Evolutionary conservation across 1,140 invertebrate species (phyloP).

Genomic region (Ostrea denselamellosa): DNA sequence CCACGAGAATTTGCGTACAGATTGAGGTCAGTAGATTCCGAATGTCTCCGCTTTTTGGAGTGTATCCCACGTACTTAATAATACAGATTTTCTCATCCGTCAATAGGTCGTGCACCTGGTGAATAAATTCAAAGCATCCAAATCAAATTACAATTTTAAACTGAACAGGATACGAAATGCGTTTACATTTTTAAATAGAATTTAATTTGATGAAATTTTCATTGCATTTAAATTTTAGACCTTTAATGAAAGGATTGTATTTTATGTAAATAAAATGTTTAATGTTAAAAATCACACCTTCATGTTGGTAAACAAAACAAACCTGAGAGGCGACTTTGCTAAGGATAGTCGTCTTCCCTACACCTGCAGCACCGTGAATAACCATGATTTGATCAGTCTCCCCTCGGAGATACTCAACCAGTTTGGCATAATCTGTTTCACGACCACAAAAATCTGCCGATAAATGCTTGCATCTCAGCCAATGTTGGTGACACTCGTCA

Average conservation of each 20-base stretch:
- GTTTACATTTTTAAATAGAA: neutral
- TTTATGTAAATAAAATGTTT: neutral
- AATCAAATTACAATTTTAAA: neutral
- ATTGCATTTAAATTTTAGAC: neutral
- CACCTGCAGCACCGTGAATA: constrained; percentile 70
- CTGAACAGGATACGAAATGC: neutral
- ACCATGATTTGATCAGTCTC: constrained; percentile 83
- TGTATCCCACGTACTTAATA: constrained; percentile 71
- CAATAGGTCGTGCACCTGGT: constrained; percentile 81
- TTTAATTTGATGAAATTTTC: neutral
- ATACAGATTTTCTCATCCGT: constrained; percentile 61
- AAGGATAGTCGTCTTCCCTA: constrained; percentile 74
- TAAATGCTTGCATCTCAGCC: constrained; percentile 61
- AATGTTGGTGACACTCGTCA: constrained; percentile 68
- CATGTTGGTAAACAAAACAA: constrained; percentile 44
- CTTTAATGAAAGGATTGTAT: neutral
- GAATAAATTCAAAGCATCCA: constrained; percentile 37
- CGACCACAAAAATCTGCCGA: constrained; percentile 88
- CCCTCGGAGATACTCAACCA: constrained; percentile 91
- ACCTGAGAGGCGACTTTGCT: constrained; percentile 81
- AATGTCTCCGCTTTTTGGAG: constrained; percentile 81
- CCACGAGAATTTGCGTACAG: constrained; percentile 83
- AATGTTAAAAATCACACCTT: constrained; percentile 75
- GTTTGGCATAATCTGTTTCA: constrained; percentile 88
- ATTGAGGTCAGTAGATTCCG: constrained; percentile 95